A percentile compares a stretch with the other conserved stretches of the same genome.
Evolutionary conservation across 2,888 invertebrate genomes (phyloP).

Genomic region (Trichogramma evanescens): DNA sequence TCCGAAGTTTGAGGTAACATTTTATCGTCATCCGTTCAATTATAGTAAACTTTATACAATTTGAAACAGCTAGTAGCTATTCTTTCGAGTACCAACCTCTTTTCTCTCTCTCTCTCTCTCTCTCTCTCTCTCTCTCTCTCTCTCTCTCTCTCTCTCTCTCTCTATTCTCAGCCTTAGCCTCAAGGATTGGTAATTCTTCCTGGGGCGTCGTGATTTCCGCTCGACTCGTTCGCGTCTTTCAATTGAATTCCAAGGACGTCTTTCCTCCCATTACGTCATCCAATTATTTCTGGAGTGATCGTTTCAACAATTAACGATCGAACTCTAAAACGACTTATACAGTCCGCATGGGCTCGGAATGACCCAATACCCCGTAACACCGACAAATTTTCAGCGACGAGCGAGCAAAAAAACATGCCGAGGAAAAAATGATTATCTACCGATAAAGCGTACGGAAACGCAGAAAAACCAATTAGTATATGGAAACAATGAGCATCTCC

Average conservation of each 20-base stretch:
- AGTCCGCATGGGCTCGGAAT: conserved; percentile 1
- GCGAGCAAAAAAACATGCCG: not conserved
- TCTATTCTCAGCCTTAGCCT: conserved; percentile 4
- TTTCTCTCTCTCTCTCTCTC: conserved; percentile 3
- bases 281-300: conserved; percentile 40
- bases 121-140: conserved; percentile 11
- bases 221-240: conserved; percentile 25
- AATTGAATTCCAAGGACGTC: conserved; percentile 24
- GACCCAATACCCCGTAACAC: conserved; percentile 13
- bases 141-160: conserved; percentile 7
- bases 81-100: conserved; percentile 6
- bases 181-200: conserved; percentile 11
- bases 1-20: conserved; percentile 7
- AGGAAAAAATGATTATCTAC: not conserved
- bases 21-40: conserved; percentile 16
- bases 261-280: conserved; percentile 30
- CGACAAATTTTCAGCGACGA: not conserved
- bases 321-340: conserved; percentile 17
- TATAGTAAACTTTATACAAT: conserved; percentile 18
- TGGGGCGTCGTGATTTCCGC: conserved; percentile 25
- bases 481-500: no score
- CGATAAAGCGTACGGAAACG: not conserved
- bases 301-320: conserved; percentile 36
- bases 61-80: conserved; percentile 4
- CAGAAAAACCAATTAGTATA: not conserved